Percentiles rank a stretch among this genome's conserved stretches.
phyloP scores from a whole-genome alignment of 2,797 vertebrate species.

The Gallinago stenura region DNA sequence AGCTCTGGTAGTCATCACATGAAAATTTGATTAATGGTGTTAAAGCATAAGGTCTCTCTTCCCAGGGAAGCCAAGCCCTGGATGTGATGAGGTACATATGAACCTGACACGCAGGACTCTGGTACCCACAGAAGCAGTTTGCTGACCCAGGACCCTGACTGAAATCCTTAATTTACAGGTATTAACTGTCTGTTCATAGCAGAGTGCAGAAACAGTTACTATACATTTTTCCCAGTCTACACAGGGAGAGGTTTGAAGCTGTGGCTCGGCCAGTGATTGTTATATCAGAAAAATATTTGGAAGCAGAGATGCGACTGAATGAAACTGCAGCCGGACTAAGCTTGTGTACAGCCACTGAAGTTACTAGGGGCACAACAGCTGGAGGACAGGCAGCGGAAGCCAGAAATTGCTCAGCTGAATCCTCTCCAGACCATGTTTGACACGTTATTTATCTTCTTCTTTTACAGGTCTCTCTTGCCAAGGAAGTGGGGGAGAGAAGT shows the following conservation, averaged over 20 bases:
- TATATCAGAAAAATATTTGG: conserved; percentile 52
- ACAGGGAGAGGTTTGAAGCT: conserved; percentile 8
- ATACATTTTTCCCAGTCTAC: neutral
- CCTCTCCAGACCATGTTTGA: conserved; percentile 74
- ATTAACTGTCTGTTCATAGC: neutral
- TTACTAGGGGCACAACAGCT: conserved; percentile 66
- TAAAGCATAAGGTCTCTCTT: neutral
- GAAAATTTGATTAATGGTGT: neutral
- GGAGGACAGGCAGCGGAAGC: conserved; percentile 62
- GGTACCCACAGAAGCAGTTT: neutral
- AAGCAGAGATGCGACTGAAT: conserved; percentile 50
- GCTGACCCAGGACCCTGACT: neutral
- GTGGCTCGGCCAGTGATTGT: neutral
- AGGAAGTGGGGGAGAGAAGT: conserved; percentile 47
- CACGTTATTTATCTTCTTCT: conserved; percentile 75
- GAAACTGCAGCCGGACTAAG: conserved; percentile 32
- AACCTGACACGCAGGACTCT: neutral
- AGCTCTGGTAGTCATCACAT: neutral
- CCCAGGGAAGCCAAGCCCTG: neutral
- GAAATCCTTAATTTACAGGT: conserved; percentile 8
- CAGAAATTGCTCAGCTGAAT: conserved; percentile 68
- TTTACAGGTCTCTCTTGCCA: conserved; percentile 69
- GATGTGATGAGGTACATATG: neutral
- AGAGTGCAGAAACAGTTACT: neutral
- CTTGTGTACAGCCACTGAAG: conserved; percentile 42